These are phyloP conservation scores for Microctenopoma steveboyesi DNA, from an alignment of 2,797 vertebrate species.

Conservation along the genomic window DNA sequence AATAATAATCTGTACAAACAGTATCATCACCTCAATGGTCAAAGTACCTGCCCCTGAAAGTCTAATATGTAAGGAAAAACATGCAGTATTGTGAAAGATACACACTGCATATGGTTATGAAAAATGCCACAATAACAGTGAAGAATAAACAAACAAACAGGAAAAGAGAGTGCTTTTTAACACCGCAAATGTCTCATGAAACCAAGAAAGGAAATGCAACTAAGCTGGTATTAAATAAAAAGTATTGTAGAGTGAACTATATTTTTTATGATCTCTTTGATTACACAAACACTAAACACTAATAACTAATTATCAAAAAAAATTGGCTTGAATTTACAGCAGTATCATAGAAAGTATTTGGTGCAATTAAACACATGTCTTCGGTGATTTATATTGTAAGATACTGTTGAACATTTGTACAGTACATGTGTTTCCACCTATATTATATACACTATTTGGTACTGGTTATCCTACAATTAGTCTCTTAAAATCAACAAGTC, in stretches of 20 bases:
- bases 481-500: conserved; percentile 1
- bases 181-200: conserved; percentile 26
- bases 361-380: conserved; percentile 5
- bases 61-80: conserved; percentile 58
- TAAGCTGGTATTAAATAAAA: conserved; percentile 22
- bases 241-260: not conserved
- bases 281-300: not conserved
- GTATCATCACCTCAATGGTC: conserved; percentile 52
- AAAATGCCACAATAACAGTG: conserved; percentile 59
- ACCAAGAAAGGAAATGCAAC: conserved; percentile 30
- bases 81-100: conserved; percentile 70
- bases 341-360: not conserved
- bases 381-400: not conserved
- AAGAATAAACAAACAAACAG: conserved; percentile 17
- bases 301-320: not conserved
- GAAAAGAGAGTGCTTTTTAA: conserved; percentile 54
- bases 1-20: conserved; percentile 62
- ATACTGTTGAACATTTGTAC: conserved; percentile 7
- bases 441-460: not conserved
- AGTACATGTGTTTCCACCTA: conserved; percentile 1
- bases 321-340: not conserved
- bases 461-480: not conserved
- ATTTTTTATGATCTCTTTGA: too few relatives aligned
- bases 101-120: conserved; percentile 63
- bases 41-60: conserved; percentile 56